Conservation (phyloP, 2,797 vertebrate genomes). For the Limnodromus scolopaceus region DNA sequence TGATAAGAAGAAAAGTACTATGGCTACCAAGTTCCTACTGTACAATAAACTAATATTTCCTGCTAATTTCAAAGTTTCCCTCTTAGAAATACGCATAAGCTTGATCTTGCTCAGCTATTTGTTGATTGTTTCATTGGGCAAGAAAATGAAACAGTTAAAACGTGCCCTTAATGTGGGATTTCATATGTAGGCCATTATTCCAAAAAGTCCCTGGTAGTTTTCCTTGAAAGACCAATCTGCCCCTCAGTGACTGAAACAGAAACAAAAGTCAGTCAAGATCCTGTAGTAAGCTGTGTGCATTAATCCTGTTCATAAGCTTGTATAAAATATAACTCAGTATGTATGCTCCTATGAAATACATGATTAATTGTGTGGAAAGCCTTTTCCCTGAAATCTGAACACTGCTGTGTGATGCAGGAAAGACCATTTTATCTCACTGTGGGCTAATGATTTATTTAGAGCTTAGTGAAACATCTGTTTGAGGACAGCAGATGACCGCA, state of each 20-base stretch:
- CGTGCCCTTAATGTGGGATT: not conserved
- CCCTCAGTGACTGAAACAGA: not conserved
- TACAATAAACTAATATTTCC: not conserved
- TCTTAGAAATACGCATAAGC: not conserved
- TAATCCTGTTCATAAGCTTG: not conserved
- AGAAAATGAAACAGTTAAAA: not conserved
- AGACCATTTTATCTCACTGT: not conserved
- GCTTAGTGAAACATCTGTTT: not conserved
- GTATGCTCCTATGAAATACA: not conserved
- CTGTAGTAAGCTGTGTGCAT: not conserved
- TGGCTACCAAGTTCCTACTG: not conserved
- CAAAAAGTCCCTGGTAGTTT: not conserved
- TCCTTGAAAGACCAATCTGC: not conserved
- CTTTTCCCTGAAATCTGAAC: not conserved
- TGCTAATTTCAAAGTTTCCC: not conserved
- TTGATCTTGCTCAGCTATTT: not conserved
- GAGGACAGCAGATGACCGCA: not conserved
- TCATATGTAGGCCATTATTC: not conserved
- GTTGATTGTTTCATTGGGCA: not conserved
- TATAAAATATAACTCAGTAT: not conserved
- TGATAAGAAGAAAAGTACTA: not conserved
- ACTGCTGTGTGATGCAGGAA: not conserved
- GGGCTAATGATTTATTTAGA: conserved; percentile 22
- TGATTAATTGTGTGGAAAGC: not conserved
- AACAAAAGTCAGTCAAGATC: not conserved